phyloP scores from a whole-genome alignment of 2,888 invertebrate species.

The Tachystola acroxantha region DNA sequence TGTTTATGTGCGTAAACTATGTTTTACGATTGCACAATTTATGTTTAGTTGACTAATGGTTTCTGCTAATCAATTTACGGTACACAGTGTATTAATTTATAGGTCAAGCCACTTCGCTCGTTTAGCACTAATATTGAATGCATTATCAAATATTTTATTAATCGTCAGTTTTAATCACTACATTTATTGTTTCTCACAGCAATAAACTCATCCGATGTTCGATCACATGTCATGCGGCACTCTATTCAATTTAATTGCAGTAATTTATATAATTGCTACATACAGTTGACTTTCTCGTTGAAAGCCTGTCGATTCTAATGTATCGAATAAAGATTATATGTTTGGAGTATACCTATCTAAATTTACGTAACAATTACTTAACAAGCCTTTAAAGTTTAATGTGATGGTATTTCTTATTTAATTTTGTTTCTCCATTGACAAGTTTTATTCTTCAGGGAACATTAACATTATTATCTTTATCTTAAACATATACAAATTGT shows the following conservation, averaged over 20 bases:
- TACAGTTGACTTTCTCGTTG: conserved; percentile 59
- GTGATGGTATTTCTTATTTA: conserved; percentile 29
- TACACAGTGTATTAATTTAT: no score
- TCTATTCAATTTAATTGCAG: conserved; percentile 67
- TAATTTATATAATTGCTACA: conserved; percentile 70
- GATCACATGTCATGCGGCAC: conserved; percentile 58
- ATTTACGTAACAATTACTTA: conserved; percentile 44
- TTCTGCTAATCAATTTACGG: no score
- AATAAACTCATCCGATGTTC: conserved; percentile 53
- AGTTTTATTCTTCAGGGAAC: no score
- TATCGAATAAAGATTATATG: conserved; percentile 57
- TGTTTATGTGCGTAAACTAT: no score
- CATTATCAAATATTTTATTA: conserved; percentile 47
- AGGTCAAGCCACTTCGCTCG: no score
- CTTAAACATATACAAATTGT: no score
- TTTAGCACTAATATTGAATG: conserved; percentile 16
- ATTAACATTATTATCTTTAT: no score
- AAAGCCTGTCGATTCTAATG: conserved; percentile 61
- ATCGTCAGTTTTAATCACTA: conserved; percentile 57
- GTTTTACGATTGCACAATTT: no score
- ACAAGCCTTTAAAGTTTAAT: conserved; percentile 40
- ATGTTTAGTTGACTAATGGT: no score
- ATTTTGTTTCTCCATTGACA: no score
- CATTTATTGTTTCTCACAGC: conserved; percentile 69
- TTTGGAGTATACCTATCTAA: conserved; percentile 32